Percentiles rank a stretch among this genome's conserved stretches.
Evolutionary conservation across 2,888 invertebrate species (phyloP).

Genomic region (Phasia obesa): DNA sequence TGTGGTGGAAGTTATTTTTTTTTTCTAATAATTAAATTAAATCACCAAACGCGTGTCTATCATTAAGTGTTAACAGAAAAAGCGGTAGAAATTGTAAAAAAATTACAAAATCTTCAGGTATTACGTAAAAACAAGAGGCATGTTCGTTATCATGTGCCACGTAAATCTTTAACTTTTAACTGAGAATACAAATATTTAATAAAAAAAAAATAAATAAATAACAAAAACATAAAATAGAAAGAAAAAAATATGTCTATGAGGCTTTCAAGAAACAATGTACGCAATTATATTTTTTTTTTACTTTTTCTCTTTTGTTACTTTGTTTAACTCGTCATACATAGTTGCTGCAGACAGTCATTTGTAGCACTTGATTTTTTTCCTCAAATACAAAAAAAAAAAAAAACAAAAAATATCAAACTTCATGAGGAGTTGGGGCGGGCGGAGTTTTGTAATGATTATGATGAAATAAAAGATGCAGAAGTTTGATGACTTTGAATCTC

Average conservation of each 20-base stretch:
- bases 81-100: neutral
- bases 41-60: conserved; percentile 28
- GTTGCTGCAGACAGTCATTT: conserved; percentile 17
- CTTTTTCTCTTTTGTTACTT: conserved; percentile 1
- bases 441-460: conserved; percentile 30
- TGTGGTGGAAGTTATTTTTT: conserved; percentile 7
- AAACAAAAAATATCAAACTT: too few species aligned
- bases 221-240: neutral
- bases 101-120: neutral
- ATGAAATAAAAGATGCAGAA: conserved; percentile 54
- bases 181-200: conserved; percentile 51
- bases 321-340: conserved; percentile 20
- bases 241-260: neutral
- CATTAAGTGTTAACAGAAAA: conserved; percentile 9
- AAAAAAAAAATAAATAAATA: neutral
- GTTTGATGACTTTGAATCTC: conserved; percentile 66
- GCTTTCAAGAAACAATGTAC: conserved; percentile 48
- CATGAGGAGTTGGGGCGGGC: neutral
- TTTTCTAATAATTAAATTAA: conserved; percentile 1
- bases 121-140: conserved; percentile 47
- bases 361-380: conserved; percentile 9
- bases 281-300: conserved; percentile 40
- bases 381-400: neutral
- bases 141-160: conserved; percentile 17
- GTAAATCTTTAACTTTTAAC: conserved; percentile 27